These are phyloP conservation scores for Zoanthus solanderi DNA, from an alignment of 92 coral and sea anemone genomes.

Conservation along the genomic window DNA sequence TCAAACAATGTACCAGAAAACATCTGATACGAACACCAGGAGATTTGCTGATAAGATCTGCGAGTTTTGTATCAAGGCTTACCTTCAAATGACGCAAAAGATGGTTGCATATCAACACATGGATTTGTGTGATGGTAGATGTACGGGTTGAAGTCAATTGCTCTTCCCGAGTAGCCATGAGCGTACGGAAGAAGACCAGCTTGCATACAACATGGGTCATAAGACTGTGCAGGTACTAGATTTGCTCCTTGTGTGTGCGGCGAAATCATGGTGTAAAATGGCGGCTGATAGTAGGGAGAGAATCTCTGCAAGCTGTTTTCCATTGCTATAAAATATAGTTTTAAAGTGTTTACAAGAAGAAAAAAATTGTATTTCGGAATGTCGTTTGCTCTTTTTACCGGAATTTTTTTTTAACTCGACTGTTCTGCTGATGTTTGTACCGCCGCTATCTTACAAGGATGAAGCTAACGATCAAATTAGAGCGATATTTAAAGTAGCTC, in stretches of 20 bases:
- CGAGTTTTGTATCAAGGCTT: background rate
- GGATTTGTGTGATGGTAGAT: constrained; percentile 67
- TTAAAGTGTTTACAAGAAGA: background rate
- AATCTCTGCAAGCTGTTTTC: constrained; percentile 74
- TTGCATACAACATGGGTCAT: constrained; percentile 74
- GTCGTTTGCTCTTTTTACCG: constrained; percentile 24
- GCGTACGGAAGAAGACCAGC: constrained; percentile 72
- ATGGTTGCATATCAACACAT: constrained; percentile 61
- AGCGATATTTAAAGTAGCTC: constrained; percentile 79
- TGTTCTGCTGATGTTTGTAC: background rate
- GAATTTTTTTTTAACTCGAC: background rate
- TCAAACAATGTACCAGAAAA: background rate
- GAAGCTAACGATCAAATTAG: constrained; percentile 58
- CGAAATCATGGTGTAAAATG: constrained; percentile 78
- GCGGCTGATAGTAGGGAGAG: constrained; percentile 77
- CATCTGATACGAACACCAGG: background rate
- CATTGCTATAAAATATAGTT: constrained; percentile 53
- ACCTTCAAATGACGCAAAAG: constrained; percentile 64
- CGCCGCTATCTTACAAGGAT: constrained; percentile 50
- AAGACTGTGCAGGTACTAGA: constrained; percentile 44
- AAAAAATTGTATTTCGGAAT: background rate
- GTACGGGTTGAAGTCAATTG: constrained; percentile 71
- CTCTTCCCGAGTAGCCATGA: constrained; percentile 47
- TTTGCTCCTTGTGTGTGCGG: constrained; percentile 61
- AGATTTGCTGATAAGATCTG: constrained; percentile 25